Evolutionary conservation across 2,888 invertebrate genomes (phyloP), one percentile per base, ranked within the genome.

Genomic region (Lathronympha strigana): DNA sequence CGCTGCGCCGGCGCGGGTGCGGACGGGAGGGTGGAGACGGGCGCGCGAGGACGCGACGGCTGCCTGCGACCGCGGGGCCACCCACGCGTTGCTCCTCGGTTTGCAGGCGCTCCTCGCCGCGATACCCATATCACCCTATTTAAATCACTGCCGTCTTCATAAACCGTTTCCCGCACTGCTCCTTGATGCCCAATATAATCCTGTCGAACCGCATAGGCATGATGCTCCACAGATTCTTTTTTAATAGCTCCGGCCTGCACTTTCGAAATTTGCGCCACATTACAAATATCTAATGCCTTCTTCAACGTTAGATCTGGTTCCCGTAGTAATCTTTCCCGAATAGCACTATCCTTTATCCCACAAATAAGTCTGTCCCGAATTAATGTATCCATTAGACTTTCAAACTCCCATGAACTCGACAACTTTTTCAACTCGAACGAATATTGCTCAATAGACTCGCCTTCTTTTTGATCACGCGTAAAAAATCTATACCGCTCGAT

Each of bases 401-500:
- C n/a, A 15, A 58, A 58, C 6, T 58, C 58, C 31, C 58, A 58
- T 9, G 31, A 11, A 19, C 33, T 33, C 4, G 58, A 45, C 6
- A 45, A 9, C 9, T 45, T 58, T 15, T 58, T 45, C 8, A 58
- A n/a, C n/a, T n/a, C n/a, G n/a, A n/a, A n/a, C n/a, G n/a, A n/a
- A n/a, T n/a, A n/a, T n/a, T n/a, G n/a, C n/a, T n/a, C n/a, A n/a
- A n/a, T n/a, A n/a, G n/a, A n/a, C n/a, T n/a, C n/a, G n/a, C n/a
- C n/a, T n/a, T 19, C 31, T 58, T 45, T 5, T 33, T 28, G 2
- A 45, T n/a, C n/a, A n/a, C n/a, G n/a, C n/a, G n/a, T n/a, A n/a
- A n/a, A n/a, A n/a, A n/a, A n/a, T n/a, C n/a, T 2, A 21, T 58
- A 47, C 47, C 31, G 45, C 19, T 72, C 70, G 1, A 69, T 62